These are phyloP conservation scores for Manis javanica DNA, from an alignment of 2,797 vertebrate species.

Conservation along the genomic window DNA sequence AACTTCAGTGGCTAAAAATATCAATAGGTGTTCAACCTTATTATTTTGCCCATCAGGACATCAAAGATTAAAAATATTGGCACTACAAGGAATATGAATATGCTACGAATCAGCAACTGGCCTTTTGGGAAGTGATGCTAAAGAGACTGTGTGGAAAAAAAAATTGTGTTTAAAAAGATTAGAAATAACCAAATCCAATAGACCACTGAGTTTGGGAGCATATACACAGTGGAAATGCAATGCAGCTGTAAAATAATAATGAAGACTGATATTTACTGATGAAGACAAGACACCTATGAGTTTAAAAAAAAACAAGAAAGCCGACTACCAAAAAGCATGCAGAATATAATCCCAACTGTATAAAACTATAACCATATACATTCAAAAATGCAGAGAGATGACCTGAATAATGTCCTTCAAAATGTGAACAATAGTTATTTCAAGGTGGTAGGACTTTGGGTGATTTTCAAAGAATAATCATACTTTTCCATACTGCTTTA, in stretches of 20 bases:
- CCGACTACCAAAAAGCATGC: not conserved
- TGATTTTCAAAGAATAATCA: slow-evolving; percentile 22
- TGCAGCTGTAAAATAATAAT: not conserved
- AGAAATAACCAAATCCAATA: not conserved
- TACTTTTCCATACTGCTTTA: slow-evolving; percentile 42
- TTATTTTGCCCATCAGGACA: not conserved
- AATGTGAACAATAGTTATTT: slow-evolving; percentile 58
- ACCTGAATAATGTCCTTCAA: slow-evolving; percentile 46
- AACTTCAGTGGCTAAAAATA: not conserved
- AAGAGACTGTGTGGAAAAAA: not conserved
- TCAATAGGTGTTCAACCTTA: not conserved
- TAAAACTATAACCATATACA: slow-evolving; percentile 54
- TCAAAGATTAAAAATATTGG: not conserved
- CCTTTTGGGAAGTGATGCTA: not conserved
- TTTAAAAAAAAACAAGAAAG: slow-evolving; percentile 5
- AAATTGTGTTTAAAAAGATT: not conserved
- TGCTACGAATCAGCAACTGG: accelerated
- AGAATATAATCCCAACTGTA: slow-evolving; percentile 38
- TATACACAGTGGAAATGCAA: not conserved
- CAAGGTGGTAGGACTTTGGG: not conserved
- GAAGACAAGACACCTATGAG: not conserved
- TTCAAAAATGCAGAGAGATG: slow-evolving; percentile 52
- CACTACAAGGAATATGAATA: not conserved
- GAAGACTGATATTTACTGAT: not conserved
- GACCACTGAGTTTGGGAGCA: not conserved